These are phyloP conservation scores for Halcyon chelicuti DNA, from an alignment of 2,797 vertebrate species.

Conservation along the genomic window DNA sequence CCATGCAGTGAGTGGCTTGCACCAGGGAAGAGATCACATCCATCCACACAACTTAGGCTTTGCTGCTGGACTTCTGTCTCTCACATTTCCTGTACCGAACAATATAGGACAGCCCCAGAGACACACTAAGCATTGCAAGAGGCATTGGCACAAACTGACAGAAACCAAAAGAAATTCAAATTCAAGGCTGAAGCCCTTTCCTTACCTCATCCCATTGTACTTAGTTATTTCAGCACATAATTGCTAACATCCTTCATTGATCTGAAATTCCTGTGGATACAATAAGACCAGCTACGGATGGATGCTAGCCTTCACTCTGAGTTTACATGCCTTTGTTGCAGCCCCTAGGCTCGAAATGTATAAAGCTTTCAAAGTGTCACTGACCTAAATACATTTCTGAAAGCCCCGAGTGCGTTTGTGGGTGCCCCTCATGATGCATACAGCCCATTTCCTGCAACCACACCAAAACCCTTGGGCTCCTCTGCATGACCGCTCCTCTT, in stretches of 20 bases:
- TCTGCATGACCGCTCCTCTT: not conserved
- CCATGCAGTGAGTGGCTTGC: rapidly evolving
- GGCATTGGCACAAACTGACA: not conserved
- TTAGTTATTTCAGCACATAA: constrained; percentile 65
- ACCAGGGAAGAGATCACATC: not conserved
- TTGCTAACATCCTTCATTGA: constrained; percentile 73
- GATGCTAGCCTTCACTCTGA: constrained; percentile 53
- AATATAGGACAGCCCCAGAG: not conserved
- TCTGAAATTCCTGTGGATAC: constrained; percentile 65
- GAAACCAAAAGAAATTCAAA: constrained; percentile 64
- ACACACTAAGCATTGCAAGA: not conserved
- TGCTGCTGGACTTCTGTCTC: not conserved
- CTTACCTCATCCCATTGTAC: constrained; percentile 71
- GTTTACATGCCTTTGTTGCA: constrained; percentile 56
- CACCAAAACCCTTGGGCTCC: not conserved
- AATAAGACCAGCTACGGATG: constrained; percentile 64
- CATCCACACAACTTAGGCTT: not conserved
- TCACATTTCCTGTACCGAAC: constrained; percentile 12
- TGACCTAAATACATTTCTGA: constrained; percentile 58
- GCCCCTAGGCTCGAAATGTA: constrained; percentile 3
- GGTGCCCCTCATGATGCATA: not conserved
- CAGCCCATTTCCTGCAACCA: constrained; percentile 17
- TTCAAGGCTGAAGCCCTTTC: constrained; percentile 34
- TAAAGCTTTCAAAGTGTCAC: constrained; percentile 55
- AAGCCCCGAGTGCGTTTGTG: not conserved